These are phyloP conservation scores for Drosophila erecta DNA, from an alignment of 1,140 invertebrate species.

Conservation along the genomic window DNA sequence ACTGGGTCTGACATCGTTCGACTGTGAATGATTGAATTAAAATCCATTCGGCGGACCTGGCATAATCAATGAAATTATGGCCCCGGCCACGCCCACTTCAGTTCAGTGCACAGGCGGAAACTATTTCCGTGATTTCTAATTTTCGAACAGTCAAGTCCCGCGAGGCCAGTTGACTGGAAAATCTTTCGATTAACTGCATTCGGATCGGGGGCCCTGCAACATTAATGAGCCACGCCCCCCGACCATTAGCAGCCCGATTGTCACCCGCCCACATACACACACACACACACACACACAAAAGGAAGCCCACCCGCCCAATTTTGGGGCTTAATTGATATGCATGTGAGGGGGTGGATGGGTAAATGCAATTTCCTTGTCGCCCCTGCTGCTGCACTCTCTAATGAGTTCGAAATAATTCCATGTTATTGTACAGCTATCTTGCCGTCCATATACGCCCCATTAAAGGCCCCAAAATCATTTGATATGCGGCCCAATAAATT, in stretches of 20 bases:
- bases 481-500: conserved; percentile 49
- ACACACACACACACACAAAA: neutral
- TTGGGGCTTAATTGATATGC: conserved; percentile 46
- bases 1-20: conserved; percentile 22
- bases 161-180: conserved; percentile 56
- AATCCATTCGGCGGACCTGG: conserved; percentile 50
- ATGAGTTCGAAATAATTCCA: conserved; percentile 66
- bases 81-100: conserved; percentile 25
- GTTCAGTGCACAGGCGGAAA: conserved; percentile 59
- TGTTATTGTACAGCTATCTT: conserved; percentile 40
- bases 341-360: conserved; percentile 26
- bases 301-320: conserved; percentile 7
- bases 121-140: conserved; percentile 59
- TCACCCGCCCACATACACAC: conserved; percentile 6
- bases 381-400: conserved; percentile 34
- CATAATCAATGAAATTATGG: conserved; percentile 67
- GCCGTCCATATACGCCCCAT: conserved; percentile 24
- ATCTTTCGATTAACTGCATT: conserved; percentile 71
- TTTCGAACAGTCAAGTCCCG: conserved; percentile 32
- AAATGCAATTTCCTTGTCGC: conserved; percentile 49
- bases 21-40: conserved; percentile 79
- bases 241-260: conserved; percentile 48
- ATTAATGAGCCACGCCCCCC: conserved; percentile 50
- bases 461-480: conserved; percentile 43
- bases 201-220: conserved; percentile 24